Evolutionary conservation across 2,888 invertebrate species (phyloP), one percentile per base, ranked within the genome.

Genomic region (Leptopilina myrica): DNA sequence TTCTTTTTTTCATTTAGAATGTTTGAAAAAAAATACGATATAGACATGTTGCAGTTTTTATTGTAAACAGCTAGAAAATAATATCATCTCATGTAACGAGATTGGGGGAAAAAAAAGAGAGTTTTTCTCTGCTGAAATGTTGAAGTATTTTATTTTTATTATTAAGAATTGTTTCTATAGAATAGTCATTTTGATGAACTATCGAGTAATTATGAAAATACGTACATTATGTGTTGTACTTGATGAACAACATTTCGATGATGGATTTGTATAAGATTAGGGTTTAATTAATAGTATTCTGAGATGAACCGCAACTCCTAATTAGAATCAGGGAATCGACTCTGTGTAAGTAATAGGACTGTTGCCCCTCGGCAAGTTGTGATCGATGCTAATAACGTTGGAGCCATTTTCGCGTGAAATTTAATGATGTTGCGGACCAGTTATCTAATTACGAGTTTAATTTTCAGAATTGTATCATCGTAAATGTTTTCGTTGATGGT

Each of bases 381-480:
- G 73, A 73, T 73, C 73, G 73, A 73, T 56, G 73, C n/a, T 73
- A 73, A 73, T 73, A 73, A 73, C 73, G 53, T 56, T 11, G 73
- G 33, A 73, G n/a, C 73, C 73, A n/a, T 73, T 73, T 73, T 73
- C 56, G 56, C 73, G 40, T 73, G 56, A 56, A 56, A 56, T 53
- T 56, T 73, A 73, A 73, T 73, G 56, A 56, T n/a, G 73, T 73
- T 56, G n/a, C 56, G 40, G n/a, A 14, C 73, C 73, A 40, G 9
- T 33, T 56, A 56, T 26, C 73, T 73, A 56, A 56, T 56, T 56
- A 73, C n/a, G n/a, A 73, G 33, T 9, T 14, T 33, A 33, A 73
- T 73, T 73, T 73, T 33, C 14, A n/a, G 33, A 56, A n/a, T 73
- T 56, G 49, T 49, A 12, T 46, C 12, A 67, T 11, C n/a, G n/a